Conservation (phyloP, 37 sponge, comb jelly and placozoan genomes). For the Hexactinellida sp. region DNA sequence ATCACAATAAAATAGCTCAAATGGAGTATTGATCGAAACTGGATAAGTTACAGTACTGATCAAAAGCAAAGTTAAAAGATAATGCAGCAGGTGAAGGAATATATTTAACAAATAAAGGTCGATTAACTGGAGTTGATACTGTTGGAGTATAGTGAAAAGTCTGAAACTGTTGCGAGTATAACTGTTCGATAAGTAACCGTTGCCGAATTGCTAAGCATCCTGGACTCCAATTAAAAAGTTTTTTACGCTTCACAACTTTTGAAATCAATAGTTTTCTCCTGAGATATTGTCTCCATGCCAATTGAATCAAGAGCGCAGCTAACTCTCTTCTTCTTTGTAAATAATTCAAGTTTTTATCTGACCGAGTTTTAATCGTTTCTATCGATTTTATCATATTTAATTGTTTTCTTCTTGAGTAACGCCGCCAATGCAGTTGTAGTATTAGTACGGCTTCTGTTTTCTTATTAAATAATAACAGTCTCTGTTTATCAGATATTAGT, state of each 20-base stretch:
- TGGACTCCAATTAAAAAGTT: slow-evolving; percentile 71
- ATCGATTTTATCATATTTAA: not conserved
- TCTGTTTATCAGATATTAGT: not conserved
- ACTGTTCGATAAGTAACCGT: not conserved
- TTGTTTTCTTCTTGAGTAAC: not conserved
- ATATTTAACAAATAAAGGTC: slow-evolving; percentile 64
- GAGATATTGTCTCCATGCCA: slow-evolving; percentile 77
- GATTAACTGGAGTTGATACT: slow-evolving; percentile 57
- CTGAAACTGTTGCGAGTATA: slow-evolving; percentile 31
- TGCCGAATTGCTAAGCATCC: slow-evolving; percentile 20
- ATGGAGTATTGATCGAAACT: too few species aligned
- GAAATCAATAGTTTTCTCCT: slow-evolving; percentile 33
- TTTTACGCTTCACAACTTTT: slow-evolving; percentile 29
- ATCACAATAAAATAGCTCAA: too few species aligned
- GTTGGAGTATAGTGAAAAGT: slow-evolving; percentile 52
- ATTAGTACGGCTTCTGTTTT: not conserved
- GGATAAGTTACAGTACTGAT: slow-evolving; percentile 37
- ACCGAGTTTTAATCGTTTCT: not conserved
- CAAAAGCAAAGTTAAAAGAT: slow-evolving; percentile 85
- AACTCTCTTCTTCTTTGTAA: slow-evolving; percentile 63
- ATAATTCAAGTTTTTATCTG: not conserved
- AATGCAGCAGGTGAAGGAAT: slow-evolving; percentile 70
- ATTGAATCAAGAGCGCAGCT: slow-evolving; percentile 83
- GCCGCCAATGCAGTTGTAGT: not conserved
- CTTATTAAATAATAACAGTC: not conserved